A percentile compares a stretch with the other conserved stretches of the same genome.
phyloP scores from a whole-genome alignment of 1,140 invertebrate species.

The Callitettix versicolor region DNA sequence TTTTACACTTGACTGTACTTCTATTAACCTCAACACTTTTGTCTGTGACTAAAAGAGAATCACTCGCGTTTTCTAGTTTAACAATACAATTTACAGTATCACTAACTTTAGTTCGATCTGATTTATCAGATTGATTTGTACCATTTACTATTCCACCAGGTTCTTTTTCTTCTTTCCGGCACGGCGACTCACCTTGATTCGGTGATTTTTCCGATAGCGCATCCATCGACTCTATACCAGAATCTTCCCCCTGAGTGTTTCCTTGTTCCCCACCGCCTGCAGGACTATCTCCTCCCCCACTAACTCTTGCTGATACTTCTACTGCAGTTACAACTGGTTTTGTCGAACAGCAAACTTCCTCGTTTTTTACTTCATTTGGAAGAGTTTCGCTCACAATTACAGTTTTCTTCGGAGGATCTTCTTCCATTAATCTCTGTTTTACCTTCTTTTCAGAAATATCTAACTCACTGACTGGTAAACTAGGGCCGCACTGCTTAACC shows the following conservation, averaged over 20 bases:
- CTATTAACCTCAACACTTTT: background rate
- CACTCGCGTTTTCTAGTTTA: constrained; percentile 15
- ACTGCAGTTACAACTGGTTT: constrained; percentile 5
- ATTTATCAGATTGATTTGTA: constrained; percentile 3
- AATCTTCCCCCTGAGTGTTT: constrained; percentile 61
- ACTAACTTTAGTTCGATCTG: background rate
- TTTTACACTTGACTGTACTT: background rate
- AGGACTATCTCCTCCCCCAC: constrained; percentile 1
- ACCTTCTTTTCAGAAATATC: constrained; percentile 47
- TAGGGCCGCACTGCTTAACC: background rate
- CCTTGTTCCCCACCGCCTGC: constrained; percentile 25
- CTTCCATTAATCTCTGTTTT: constrained; percentile 47
- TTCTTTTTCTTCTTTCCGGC: constrained; percentile 30
- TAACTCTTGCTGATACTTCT: constrained; percentile 3
- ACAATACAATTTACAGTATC: constrained; percentile 3
- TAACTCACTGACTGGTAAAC: constrained; percentile 32
- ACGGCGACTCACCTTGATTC: constrained; percentile 59
- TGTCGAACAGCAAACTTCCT: constrained; percentile 2
- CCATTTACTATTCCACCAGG: constrained; percentile 9
- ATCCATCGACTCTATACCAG: constrained; percentile 87
- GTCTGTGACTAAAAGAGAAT: constrained; percentile 10
- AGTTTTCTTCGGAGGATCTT: constrained; percentile 18
- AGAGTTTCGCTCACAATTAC: background rate
- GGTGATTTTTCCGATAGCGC: constrained; percentile 84
- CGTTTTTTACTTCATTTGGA: constrained; percentile 6